Evolutionary conservation across 2,797 vertebrate species (phyloP).

Genomic region (Sebastes matsubarae): DNA sequence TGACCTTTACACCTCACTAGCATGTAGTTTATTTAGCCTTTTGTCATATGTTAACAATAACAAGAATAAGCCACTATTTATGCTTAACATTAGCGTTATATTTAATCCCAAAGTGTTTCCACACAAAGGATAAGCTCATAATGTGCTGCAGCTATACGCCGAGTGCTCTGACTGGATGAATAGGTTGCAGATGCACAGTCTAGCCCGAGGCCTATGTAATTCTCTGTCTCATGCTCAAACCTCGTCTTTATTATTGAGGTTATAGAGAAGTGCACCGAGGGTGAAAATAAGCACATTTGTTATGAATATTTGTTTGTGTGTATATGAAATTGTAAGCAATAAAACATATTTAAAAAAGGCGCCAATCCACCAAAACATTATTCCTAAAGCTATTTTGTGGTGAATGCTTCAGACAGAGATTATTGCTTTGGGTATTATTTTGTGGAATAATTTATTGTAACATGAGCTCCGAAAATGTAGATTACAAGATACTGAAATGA

Average conservation of each 20-base stretch:
- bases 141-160: not conserved
- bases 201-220: constrained; percentile 19
- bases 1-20: constrained; percentile 7
- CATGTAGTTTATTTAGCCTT: not conserved
- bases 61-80: not conserved
- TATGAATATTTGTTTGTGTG: constrained; percentile 10
- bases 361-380: not conserved
- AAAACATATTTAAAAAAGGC: constrained; percentile 21
- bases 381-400: constrained; percentile 4
- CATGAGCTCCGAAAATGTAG: not conserved
- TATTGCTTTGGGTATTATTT: not conserved
- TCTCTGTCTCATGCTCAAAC: constrained; percentile 18
- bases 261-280: constrained; percentile 6
- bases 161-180: constrained; percentile 25
- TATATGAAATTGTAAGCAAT: constrained; percentile 12
- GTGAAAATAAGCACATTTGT: constrained; percentile 22
- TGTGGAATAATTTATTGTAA: not conserved
- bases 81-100: constrained; percentile 3
- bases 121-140: constrained; percentile 4
- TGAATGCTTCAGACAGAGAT: constrained; percentile 1
- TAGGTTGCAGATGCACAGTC: constrained; percentile 8
- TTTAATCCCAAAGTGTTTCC: constrained; percentile 18
- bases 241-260: constrained; percentile 40
- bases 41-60: not conserved
- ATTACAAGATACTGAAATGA: constrained; percentile 9